Conservation (phyloP, 1,140 invertebrate genomes). For the Pinna nobilis region DNA sequence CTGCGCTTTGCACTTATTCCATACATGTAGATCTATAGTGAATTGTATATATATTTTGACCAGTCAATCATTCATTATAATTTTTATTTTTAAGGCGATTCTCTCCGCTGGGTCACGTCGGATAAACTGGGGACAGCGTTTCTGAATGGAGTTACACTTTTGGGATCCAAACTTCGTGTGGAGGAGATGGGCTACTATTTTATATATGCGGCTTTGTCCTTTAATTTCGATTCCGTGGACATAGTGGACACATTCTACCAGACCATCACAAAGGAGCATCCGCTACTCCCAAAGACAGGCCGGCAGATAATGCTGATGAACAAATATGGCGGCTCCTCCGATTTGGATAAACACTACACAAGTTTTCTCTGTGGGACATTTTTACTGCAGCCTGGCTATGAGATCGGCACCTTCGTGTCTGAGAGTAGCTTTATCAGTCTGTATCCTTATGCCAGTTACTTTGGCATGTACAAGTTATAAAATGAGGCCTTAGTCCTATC, state of each 20-base stretch:
- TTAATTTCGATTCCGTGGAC: not conserved
- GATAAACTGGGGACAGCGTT: constrained; percentile 5
- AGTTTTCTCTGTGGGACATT: not conserved
- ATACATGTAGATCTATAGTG: too few relatives aligned
- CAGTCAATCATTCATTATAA: not conserved
- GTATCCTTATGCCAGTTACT: too few relatives aligned
- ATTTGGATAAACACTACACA: constrained; percentile 2
- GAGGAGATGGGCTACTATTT: not conserved
- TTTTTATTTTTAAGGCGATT: not conserved
- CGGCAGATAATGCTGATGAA: not conserved
- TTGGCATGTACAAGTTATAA: too few relatives aligned
- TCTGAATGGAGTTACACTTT: not conserved
- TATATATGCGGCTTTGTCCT: not conserved
- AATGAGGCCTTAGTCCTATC: too few relatives aligned
- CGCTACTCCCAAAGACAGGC: not conserved
- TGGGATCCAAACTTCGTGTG: not conserved
- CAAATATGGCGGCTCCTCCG: not conserved
- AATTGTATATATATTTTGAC: not conserved
- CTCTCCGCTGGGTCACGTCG: not conserved
- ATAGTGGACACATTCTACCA: not conserved
- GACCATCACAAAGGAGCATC: not conserved
- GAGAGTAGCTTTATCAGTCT: too few relatives aligned
- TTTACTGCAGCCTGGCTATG: not conserved
- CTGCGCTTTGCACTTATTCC: too few relatives aligned
- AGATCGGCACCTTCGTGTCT: not conserved